Base-by-base conservation (phyloP, 2,113 vertebrate species). In the Corapipo altera region DNA sequence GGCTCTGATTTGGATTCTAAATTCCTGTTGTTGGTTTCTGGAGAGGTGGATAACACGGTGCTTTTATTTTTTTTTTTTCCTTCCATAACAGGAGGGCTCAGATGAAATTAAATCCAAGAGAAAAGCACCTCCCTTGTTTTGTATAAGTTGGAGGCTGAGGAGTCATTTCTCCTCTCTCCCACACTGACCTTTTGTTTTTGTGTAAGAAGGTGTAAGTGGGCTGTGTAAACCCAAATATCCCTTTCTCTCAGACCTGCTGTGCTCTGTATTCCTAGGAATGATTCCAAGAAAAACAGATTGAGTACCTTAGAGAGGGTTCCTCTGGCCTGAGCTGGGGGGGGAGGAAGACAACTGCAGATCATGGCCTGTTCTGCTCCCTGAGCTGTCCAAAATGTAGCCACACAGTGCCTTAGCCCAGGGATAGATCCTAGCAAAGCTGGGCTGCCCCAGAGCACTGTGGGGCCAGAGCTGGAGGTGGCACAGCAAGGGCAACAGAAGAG, bases 131-230 rank as follows among this genome's bases (percentile, higher is more conserved):
- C 48, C 41, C 59, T 79, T 20, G 9, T 66, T 91, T 46, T 79
- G n/a, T 76, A 44, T 0, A 3, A 69, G 43, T 8, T 88, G 91
- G 88, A 95, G 59, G 55, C 94, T 74, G 83, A 92, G 92, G 95
- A 96, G 86, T 65, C 33, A 26, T 81, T 92, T 93, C 96, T 94
- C 83, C 92, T 96, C 96, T 93, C 95, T 67, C 92, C 92, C 92
- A 95, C 95, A 95, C 95, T 92, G 94, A 94, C 85, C 91, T 96
- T 89, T 85, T 91, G 88, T 32, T 85, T 91, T 65, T 90, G 91
- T 95, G 71, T 83, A 76, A 95, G 88, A 93, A 88, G 48, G 69
- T 55, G 84, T 74, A 43, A 0, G 4, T 89, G 85, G 92, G 92
- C 95, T 15, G 55, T 37, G 43, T 37, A 44, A 82, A 32, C 87